Percentiles rank a stretch among this genome's conserved stretches.
Conservation (phyloP, 2,888 invertebrate genomes). For the Leptopilina drosophilae region DNA sequence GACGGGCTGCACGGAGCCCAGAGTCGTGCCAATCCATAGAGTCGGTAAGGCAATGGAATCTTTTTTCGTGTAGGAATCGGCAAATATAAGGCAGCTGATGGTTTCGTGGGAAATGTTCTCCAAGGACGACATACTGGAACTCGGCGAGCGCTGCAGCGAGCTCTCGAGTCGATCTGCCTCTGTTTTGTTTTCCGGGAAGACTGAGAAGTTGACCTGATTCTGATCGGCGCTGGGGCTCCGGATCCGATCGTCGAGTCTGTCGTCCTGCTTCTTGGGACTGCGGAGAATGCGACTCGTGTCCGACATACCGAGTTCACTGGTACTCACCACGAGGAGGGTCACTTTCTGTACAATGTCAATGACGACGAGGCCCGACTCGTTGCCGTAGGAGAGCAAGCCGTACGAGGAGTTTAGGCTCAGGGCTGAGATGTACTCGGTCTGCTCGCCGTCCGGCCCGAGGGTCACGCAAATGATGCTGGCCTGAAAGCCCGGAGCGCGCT, state of each 20-base stretch:
- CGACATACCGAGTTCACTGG: slow-evolving; percentile 93
- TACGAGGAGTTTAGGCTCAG: slow-evolving; percentile 97
- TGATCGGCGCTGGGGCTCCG: slow-evolving; percentile 91
- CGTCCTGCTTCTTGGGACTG: slow-evolving; percentile 83
- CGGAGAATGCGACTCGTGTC: slow-evolving; percentile 90
- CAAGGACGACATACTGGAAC: slow-evolving; percentile 98
- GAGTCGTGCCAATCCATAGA: slow-evolving; percentile 98
- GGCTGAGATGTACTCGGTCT: slow-evolving; percentile 91
- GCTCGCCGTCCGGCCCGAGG: slow-evolving; percentile 86
- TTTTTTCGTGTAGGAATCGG: slow-evolving; percentile 96
- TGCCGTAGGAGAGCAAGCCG: slow-evolving; percentile 99
- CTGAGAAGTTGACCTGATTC: slow-evolving; percentile 75
- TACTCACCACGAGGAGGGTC: slow-evolving; percentile 91
- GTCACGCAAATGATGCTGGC: slow-evolving; percentile 96
- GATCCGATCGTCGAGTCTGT: slow-evolving; percentile 79
- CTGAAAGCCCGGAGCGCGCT: slow-evolving; percentile 97
- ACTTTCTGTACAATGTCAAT: slow-evolving; percentile 95
- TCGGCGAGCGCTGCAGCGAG: slow-evolving; percentile 96
- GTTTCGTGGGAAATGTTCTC: slow-evolving; percentile 98
- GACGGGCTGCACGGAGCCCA: slow-evolving; percentile 96
- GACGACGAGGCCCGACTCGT: slow-evolving; percentile 96
- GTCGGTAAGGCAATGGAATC: slow-evolving; percentile 93
- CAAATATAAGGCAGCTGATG: slow-evolving; percentile 96
- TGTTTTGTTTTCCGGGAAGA: slow-evolving; percentile 74
- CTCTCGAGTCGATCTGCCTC: slow-evolving; percentile 96